Evolutionary conservation across 2,113 vertebrate species (phyloP), one percentile per base, ranked within the genome.

Genomic region (Entelurus aequoreus): DNA sequence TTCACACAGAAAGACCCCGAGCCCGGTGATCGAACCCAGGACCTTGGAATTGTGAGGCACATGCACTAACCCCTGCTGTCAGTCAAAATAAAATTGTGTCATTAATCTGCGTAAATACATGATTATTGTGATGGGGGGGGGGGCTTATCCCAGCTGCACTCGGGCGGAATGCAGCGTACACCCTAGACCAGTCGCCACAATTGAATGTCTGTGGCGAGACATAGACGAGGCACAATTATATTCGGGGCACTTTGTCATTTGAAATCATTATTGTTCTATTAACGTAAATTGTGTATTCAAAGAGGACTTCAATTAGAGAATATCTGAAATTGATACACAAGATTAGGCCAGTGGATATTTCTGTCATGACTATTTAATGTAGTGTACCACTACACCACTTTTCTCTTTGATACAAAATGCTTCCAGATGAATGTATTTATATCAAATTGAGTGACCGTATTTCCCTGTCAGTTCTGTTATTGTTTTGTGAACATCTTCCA

Each of bases 371-470:
- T 77, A 52, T 46, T 14, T 66, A 60, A 66, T 66, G 71, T 75
- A 59, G 66, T 66, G 71, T 75, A 38, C 65, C 63, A 58, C 71
- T 58, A 51, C 72, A 66, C n/a, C 38, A 40, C 64, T 74, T 75
- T 71, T 59, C 69, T 77, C 53, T 78, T 68, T 72, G 71, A 72
- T 64, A 62, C 65, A 79, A 88, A 86, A 62, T 52, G 62, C 63
- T 90, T 86, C 80, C 83, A 86, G 75, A 81, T 82, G 75, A 75
- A 54, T 40, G 7, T 62, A 52, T 66, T 21, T 6, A 10, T 47
- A 42, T 60, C 47, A 53, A 68, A 66, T 40, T 52, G 37, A 15
- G 35, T 60, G 40, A 12, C 52, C 64, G 44, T 37, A 19, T 37
- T n/a, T 10, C 11, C 28, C 46, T 28, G 5, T 54, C 40, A 37